phyloP scores from a whole-genome alignment of 2,888 invertebrate species.

The Mesorhabditis spiculigera region DNA sequence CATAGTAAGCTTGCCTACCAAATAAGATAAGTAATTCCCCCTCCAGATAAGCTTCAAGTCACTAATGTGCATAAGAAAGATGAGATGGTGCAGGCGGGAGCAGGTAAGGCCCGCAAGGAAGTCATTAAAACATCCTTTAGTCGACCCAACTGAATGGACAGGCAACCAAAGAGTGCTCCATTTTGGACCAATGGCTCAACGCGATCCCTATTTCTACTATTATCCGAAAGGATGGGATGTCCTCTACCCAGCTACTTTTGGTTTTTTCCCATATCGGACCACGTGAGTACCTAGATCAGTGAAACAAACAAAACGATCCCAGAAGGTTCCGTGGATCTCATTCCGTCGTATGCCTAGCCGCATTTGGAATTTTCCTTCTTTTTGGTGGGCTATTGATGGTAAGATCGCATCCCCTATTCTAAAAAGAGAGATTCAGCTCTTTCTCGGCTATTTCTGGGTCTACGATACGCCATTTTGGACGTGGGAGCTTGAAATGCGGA shows the following conservation, averaged over 20 bases:
- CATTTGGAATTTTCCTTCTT: slow-evolving; percentile 56
- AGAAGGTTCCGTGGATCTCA: slow-evolving; percentile 59
- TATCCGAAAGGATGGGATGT: slow-evolving; percentile 59
- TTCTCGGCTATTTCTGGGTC: slow-evolving; percentile 49
- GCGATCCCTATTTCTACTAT: slow-evolving; percentile 58
- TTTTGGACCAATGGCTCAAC: slow-evolving; percentile 58
- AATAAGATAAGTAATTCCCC: neutral
- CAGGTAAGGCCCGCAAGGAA: slow-evolving; percentile 21
- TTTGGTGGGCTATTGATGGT: slow-evolving; percentile 55
- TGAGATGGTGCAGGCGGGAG: slow-evolving; percentile 54
- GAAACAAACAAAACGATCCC: slow-evolving; percentile 9
- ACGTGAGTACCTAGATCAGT: slow-evolving; percentile 32
- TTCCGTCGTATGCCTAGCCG: slow-evolving; percentile 49
- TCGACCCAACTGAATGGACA: slow-evolving; percentile 8
- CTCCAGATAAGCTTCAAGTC: slow-evolving; percentile 53
- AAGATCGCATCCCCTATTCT: neutral
- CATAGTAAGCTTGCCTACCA: slow-evolving; percentile 42
- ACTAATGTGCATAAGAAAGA: slow-evolving; percentile 53
- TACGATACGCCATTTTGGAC: slow-evolving; percentile 54
- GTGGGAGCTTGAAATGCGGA: slow-evolving; percentile 39
- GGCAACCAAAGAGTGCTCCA: slow-evolving; percentile 57
- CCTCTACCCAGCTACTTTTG: slow-evolving; percentile 58
- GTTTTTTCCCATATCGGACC: slow-evolving; percentile 58
- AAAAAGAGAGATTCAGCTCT: slow-evolving; percentile 19
- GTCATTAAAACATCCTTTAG: slow-evolving; percentile 6